These are phyloP conservation scores for Notospermus geniculatus DNA, from an alignment of 1,140 invertebrate genomes.

Conservation along the genomic window DNA sequence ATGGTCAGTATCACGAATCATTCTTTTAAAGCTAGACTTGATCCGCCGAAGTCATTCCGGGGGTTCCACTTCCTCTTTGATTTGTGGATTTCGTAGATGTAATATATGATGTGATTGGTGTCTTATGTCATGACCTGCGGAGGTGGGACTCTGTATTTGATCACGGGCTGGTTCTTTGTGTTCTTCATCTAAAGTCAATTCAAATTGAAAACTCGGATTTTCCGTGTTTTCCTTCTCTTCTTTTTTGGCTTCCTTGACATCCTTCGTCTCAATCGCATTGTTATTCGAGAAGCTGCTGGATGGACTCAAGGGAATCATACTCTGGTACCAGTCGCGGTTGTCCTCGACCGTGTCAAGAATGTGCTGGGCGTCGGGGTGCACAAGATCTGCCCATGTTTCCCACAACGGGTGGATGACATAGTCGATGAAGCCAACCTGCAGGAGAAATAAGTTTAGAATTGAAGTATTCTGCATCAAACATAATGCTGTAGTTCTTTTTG, in stretches of 20 bases:
- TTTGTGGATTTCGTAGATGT: constrained; percentile 7
- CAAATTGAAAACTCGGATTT: constrained; percentile 2
- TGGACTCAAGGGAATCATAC: constrained; percentile 65
- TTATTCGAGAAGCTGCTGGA: constrained; percentile 46
- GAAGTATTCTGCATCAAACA: too few species aligned
- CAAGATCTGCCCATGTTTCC: constrained; percentile 99
- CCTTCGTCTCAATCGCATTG: constrained; percentile 45
- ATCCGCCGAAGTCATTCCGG: constrained; percentile 3
- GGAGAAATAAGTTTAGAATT: too few species aligned
- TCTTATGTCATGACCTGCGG: not conserved
- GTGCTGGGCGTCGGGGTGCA: constrained; percentile 96
- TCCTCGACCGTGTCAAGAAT: constrained; percentile 97
- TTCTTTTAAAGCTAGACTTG: not conserved
- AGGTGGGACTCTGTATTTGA: not conserved
- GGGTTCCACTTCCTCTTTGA: constrained; percentile 1
- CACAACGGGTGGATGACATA: constrained; percentile 99
- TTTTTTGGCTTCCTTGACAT: constrained; percentile 28
- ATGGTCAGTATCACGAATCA: not conserved
- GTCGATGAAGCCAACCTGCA: constrained; percentile 95
- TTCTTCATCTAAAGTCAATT: constrained; percentile 9
- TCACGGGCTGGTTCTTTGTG: not conserved
- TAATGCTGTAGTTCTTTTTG: too few species aligned
- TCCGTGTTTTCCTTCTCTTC: constrained; percentile 34
- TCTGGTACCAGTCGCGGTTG: constrained; percentile 93
- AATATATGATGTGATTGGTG: constrained; percentile 9